phyloP scores from a whole-genome alignment of 1,140 invertebrate species.

The Heliconius congener region DNA sequence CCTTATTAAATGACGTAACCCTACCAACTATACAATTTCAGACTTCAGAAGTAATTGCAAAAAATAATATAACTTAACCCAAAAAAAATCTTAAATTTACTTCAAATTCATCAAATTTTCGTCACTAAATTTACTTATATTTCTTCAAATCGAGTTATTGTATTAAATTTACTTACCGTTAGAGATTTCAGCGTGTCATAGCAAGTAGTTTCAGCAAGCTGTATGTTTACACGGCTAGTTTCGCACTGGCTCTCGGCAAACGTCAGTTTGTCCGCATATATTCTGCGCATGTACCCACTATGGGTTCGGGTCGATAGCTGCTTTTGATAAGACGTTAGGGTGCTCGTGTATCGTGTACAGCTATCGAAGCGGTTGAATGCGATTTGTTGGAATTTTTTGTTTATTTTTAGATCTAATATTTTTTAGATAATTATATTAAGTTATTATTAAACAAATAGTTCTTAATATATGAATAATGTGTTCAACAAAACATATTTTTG shows the following conservation, averaged over 20 bases:
- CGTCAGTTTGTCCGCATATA: conserved; percentile 42
- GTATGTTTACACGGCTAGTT: conserved; percentile 32
- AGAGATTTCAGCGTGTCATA: conserved; percentile 3
- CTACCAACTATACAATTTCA: neutral
- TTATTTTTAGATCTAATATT: too few species aligned
- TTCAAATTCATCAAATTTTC: neutral
- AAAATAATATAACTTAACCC: neutral
- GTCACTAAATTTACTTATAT: neutral
- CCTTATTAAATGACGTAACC: conserved; percentile 11
- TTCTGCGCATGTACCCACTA: conserved; percentile 34
- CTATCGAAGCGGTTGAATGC: neutral
- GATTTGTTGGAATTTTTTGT: neutral
- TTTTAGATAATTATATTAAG: too few species aligned
- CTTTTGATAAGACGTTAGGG: conserved; percentile 31
- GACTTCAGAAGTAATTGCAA: neutral
- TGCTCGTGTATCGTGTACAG: neutral
- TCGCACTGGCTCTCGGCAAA: conserved; percentile 34
- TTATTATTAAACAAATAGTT: too few species aligned
- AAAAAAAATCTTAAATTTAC: neutral
- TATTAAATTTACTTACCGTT: neutral
- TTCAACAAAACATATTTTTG: too few species aligned
- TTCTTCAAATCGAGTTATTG: neutral
- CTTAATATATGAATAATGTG: too few species aligned
- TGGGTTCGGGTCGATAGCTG: conserved; percentile 36
- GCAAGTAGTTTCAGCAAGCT: neutral